Conservation (phyloP, 2,888 invertebrate genomes). For the Eurois occulta region DNA sequence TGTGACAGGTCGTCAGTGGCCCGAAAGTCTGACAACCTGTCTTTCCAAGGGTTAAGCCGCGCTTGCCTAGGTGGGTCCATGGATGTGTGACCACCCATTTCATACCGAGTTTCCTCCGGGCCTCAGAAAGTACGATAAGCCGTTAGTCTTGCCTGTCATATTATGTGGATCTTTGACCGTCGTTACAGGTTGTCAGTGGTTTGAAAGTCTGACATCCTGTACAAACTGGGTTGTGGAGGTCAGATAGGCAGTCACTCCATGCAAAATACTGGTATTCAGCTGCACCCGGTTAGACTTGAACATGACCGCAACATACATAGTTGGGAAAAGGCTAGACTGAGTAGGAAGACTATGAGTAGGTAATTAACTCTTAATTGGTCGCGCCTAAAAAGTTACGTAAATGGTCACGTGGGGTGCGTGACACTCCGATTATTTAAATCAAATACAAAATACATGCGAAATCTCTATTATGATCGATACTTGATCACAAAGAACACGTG, state of each 20-base stretch:
- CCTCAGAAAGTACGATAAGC: not conserved
- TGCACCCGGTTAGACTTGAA: not conserved
- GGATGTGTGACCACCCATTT: too few species aligned
- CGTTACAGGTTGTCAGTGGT: not conserved
- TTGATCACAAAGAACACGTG: too few species aligned
- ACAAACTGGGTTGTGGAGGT: not conserved
- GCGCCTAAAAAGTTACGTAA: too few species aligned
- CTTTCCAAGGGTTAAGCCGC: too few species aligned
- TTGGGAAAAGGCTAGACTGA: not conserved
- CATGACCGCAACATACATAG: not conserved
- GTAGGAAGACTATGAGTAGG: not conserved
- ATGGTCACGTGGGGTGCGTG: too few species aligned
- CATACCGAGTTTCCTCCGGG: not conserved
- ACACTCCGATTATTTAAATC: too few species aligned
- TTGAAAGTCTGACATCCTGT: not conserved
- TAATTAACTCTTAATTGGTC: too few species aligned
- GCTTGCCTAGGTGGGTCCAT: too few species aligned
- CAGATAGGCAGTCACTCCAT: not conserved
- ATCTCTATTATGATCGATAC: too few species aligned
- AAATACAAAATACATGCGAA: too few species aligned
- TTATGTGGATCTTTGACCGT: not conserved
- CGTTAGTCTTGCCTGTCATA: not conserved
- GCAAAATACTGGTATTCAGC: not conserved
- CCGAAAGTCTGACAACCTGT: too few species aligned
- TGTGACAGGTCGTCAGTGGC: too few species aligned